Conservation (phyloP, 1,140 invertebrate genomes). For the Melitaea cinxia region DNA sequence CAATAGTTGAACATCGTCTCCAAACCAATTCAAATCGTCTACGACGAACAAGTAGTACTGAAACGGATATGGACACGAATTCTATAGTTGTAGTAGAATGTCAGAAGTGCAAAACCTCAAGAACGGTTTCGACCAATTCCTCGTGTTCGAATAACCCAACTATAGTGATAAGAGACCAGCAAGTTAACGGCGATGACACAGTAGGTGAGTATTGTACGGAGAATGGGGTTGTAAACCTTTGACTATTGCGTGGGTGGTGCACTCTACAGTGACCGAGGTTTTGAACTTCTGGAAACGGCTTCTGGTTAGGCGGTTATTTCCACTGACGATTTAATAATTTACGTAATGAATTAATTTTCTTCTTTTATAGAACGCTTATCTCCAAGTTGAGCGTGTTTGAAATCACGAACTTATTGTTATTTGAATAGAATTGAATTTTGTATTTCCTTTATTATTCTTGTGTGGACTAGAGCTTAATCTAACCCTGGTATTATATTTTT, state of each 20-base stretch:
- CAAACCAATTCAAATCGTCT: constrained; percentile 45
- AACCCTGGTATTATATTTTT: too few species aligned
- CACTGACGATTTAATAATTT: not conserved
- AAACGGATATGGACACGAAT: constrained; percentile 74
- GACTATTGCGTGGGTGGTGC: constrained; percentile 79
- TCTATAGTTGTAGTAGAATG: constrained; percentile 75
- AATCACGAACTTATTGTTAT: too few species aligned
- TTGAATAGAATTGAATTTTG: too few species aligned
- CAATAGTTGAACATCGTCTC: constrained; percentile 77
- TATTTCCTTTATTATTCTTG: too few species aligned
- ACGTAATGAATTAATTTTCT: not conserved
- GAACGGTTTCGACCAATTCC: constrained; percentile 47
- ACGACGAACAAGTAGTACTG: constrained; percentile 67
- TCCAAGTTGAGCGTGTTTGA: too few species aligned
- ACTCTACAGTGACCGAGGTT: constrained; percentile 64
- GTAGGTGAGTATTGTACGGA: constrained; percentile 56
- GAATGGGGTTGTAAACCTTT: constrained; percentile 65
- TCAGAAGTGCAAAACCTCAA: constrained; percentile 56
- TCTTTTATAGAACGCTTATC: too few species aligned
- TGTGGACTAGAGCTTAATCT: too few species aligned
- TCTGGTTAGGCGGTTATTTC: constrained; percentile 22
- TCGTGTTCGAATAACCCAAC: constrained; percentile 63
- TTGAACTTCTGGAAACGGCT: constrained; percentile 12
- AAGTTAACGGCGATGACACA: constrained; percentile 54
- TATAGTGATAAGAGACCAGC: constrained; percentile 63